phyloP scores from a whole-genome alignment of 2,113 vertebrate genomes.

The Bolborhynchus lineola region DNA sequence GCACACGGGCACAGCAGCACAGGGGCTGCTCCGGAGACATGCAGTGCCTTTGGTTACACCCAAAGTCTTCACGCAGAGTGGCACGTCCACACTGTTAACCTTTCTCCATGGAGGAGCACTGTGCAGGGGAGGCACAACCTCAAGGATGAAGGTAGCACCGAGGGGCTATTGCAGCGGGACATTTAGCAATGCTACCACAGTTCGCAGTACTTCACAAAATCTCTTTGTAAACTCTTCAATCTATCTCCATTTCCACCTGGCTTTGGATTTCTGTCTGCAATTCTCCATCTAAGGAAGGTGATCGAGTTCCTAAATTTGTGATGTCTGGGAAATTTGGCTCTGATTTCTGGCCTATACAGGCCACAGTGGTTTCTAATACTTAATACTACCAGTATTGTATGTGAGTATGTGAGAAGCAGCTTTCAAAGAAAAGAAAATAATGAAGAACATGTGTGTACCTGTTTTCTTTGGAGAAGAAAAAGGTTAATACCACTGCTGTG shows the following conservation, averaged over 20 bases:
- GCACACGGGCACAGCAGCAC: fast-evolving
- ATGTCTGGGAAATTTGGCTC: background rate
- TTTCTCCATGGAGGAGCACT: fast-evolving
- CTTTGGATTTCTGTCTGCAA: background rate
- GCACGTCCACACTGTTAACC: background rate
- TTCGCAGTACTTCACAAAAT: background rate
- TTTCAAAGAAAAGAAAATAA: background rate
- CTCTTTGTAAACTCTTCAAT: background rate
- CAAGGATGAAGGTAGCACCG: fast-evolving
- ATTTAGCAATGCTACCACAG: background rate
- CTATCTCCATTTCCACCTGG: background rate
- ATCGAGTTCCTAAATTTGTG: background rate
- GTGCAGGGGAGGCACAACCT: background rate
- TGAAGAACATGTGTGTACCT: background rate
- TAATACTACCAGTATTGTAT: background rate
- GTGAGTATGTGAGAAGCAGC: background rate
- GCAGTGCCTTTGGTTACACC: background rate
- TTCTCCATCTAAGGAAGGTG: background rate
- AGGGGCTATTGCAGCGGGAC: background rate
- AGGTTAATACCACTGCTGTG: background rate
- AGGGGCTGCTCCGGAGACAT: fast-evolving
- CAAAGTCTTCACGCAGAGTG: fast-evolving
- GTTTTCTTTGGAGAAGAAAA: conserved; percentile 1
- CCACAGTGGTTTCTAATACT: background rate
- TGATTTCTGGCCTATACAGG: background rate